Conservation (phyloP, 2,797 vertebrate genomes). For the Aldrovandia affinis region DNA sequence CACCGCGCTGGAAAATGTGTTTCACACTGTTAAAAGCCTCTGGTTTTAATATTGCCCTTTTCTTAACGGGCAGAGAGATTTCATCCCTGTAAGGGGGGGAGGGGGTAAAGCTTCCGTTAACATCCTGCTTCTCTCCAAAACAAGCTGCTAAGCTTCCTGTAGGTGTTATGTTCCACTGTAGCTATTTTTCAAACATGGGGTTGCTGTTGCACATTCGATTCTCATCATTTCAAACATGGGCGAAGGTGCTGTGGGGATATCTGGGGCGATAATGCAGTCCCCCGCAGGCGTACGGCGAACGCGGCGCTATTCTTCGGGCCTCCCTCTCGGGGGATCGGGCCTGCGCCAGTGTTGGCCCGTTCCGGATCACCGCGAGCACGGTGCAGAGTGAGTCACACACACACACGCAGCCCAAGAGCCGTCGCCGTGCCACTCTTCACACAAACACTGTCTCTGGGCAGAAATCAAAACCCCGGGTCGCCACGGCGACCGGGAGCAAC, state of each 20-base stretch:
- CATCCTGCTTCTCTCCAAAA: slow-evolving; percentile 3
- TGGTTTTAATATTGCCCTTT: slow-evolving; percentile 54
- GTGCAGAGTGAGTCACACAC: neutral
- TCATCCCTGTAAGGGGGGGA: slow-evolving; percentile 32
- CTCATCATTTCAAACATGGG: neutral
- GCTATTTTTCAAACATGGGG: neutral
- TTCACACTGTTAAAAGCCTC: slow-evolving; percentile 51
- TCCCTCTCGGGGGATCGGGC: neutral
- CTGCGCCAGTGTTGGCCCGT: neutral
- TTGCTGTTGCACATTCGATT: neutral
- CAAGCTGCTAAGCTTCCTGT: neutral
- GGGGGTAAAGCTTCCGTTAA: neutral
- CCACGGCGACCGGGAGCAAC: slow-evolving; percentile 32
- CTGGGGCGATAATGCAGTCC: neutral
- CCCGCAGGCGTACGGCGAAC: too few relatives aligned
- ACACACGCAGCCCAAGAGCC: neutral
- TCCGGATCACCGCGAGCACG: neutral
- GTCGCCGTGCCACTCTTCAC: neutral
- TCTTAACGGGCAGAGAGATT: slow-evolving; percentile 43
- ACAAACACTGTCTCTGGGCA: slow-evolving; percentile 31
- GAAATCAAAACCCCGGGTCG: slow-evolving; percentile 33
- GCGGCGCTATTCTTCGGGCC: too few relatives aligned
- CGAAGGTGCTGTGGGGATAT: neutral
- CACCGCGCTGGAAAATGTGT: slow-evolving; percentile 45
- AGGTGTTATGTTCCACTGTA: slow-evolving; percentile 8